phyloP scores from a whole-genome alignment of 2,888 invertebrate genomes.

The Subacronicta megacephala region DNA sequence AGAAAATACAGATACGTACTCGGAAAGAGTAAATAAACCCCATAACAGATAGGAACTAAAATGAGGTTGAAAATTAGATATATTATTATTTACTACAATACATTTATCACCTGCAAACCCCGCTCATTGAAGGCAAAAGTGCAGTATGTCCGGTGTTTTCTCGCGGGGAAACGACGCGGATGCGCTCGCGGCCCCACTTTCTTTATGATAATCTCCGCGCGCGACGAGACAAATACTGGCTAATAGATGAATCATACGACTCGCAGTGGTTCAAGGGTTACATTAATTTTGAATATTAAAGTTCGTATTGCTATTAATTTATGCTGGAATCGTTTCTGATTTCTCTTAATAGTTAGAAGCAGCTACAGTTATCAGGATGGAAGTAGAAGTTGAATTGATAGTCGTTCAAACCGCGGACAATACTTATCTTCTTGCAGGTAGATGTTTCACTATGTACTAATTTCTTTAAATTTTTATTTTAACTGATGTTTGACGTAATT shows the following conservation, averaged over 20 bases:
- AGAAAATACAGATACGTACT: too few species aligned
- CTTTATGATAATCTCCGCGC: slow-evolving; percentile 74
- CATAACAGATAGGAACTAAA: too few species aligned
- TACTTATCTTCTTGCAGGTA: too few species aligned
- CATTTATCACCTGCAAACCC: slow-evolving; percentile 16
- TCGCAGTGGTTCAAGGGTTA: slow-evolving; percentile 42
- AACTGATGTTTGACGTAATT: too few species aligned
- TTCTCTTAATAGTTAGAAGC: slow-evolving; percentile 12
- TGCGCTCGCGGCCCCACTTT: slow-evolving; percentile 70
- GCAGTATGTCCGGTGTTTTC: slow-evolving; percentile 52
- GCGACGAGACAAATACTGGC: slow-evolving; percentile 29
- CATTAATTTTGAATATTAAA: slow-evolving; percentile 11
- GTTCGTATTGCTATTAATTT: slow-evolving; percentile 14
- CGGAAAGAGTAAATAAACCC: too few species aligned
- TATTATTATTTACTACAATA: too few species aligned
- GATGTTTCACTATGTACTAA: too few species aligned
- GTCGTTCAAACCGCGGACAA: too few species aligned
- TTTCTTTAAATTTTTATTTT: too few species aligned
- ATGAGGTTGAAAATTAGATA: too few species aligned
- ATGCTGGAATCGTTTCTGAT: background rate
- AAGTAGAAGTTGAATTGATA: too few species aligned
- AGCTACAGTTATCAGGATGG: background rate
- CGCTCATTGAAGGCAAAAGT: slow-evolving; percentile 59
- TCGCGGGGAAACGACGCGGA: slow-evolving; percentile 44
- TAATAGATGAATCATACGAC: slow-evolving; percentile 16